Percentiles rank a stretch among this genome's conserved stretches.
These are phyloP conservation scores for Dendrolimus houi DNA, from an alignment of 2,888 invertebrate genomes.

Conservation along the genomic window DNA sequence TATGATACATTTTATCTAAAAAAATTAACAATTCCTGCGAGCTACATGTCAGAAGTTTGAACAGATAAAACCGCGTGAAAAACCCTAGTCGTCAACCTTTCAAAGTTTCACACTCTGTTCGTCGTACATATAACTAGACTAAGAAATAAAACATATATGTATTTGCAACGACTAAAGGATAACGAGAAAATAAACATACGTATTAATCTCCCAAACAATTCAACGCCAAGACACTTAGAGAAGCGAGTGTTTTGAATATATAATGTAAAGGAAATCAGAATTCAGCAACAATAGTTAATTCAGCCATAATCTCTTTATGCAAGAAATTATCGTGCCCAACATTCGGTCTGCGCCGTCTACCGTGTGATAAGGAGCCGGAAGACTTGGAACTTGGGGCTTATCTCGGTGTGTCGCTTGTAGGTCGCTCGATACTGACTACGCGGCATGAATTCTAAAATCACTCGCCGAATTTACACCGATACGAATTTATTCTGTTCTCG, in stretches of 20 bases:
- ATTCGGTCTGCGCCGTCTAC: not conserved
- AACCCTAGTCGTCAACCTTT: too few species aligned
- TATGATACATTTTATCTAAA: too few species aligned
- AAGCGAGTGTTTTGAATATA: not conserved
- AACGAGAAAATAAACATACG: too few species aligned
- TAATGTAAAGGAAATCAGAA: not conserved
- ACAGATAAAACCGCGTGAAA: too few species aligned
- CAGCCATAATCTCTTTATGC: slow-evolving; percentile 6
- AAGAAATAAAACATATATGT: too few species aligned
- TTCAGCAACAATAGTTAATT: slow-evolving; percentile 1
- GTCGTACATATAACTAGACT: too few species aligned
- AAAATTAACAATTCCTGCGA: too few species aligned
- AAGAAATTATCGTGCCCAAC: slow-evolving; percentile 17
- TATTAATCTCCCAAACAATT: too few species aligned
- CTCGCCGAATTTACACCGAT: not conserved
- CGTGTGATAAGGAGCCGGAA: slow-evolving; percentile 23
- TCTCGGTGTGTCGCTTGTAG: slow-evolving; percentile 29
- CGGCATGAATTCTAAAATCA: slow-evolving; percentile 34
- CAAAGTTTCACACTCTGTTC: too few species aligned
- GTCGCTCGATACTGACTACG: slow-evolving; percentile 53
- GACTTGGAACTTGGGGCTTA: slow-evolving; percentile 18
- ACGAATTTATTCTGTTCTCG: not conserved
- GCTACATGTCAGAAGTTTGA: too few species aligned
- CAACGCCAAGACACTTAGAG: too few species aligned
- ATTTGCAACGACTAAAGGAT: too few species aligned